Base-by-base conservation (phyloP, 2,797 vertebrate species). In the Acipenser ruthenus region DNA sequence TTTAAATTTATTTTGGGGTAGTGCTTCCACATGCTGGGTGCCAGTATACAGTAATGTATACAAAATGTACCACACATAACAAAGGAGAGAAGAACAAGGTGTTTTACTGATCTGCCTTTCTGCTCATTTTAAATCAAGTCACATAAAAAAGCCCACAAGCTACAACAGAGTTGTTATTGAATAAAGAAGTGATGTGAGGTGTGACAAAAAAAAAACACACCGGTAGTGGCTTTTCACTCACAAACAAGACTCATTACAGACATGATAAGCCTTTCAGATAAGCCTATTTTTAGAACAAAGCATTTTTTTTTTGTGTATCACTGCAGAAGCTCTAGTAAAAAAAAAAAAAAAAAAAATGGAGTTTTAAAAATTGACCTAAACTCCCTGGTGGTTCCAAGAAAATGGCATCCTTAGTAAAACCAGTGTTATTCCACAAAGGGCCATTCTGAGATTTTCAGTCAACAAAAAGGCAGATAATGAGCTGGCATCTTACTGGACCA, bases 371-470 rank as follows among this genome's bases (percentile, higher is more conserved):
- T 58, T 6, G 2, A 7, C 55, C 6, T n/a, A 6, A 58, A 58
- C 8, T 13, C 55, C 55, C 12, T n/a, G 12, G 55, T 58, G 55
- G 12, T 58, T 58, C 55, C 55, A 7, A 58, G 15, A 7, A 13
- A n/a, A 7, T n/a, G n/a, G 6, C 3, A n/a, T 3, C 15, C 12
- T 6, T 1, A 11, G 10, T 11, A 37, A n/a, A 58, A 58, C 15
- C 10, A 12, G 7, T 15, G 12, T 7, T 58, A 58, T 58, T 13
- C 12, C 12, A n/a, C 15, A 13, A 11, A 58, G 55, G 6, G 1
- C 55, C 6, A n/a, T 55, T n/a, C 15, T 11, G 50, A 10, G 65
- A 47, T 67, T 71, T 62, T 69, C 68, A 74, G 70, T 71, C 65
- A 71, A 63, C 56, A 67, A 58, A 69, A 60, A 37, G 37, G 37